Conservation (phyloP, 2,113 vertebrate species). For the Ammodytes marinus region DNA sequence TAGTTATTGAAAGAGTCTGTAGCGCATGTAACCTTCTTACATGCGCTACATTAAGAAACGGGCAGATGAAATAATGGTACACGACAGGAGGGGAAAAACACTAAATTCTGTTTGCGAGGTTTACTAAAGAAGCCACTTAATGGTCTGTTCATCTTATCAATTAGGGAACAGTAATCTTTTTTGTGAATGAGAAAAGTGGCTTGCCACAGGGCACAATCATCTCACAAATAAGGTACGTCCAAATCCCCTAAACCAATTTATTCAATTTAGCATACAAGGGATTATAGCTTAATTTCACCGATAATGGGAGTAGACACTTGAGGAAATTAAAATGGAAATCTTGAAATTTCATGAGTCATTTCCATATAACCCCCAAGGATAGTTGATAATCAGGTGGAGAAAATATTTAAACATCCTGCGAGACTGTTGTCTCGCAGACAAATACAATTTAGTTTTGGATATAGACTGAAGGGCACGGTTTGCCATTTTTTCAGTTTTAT, state of each 20-base stretch:
- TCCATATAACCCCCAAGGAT: constrained; percentile 57
- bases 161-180: constrained; percentile 78
- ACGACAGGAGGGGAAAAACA: constrained; percentile 35
- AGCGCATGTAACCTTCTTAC: constrained; percentile 70
- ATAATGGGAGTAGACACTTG: constrained; percentile 67
- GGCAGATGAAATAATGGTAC: constrained; percentile 65
- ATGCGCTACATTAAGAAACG: constrained; percentile 64
- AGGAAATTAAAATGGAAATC: constrained; percentile 66
- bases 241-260: constrained; percentile 75
- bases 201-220: constrained; percentile 74
- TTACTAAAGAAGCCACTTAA: constrained; percentile 64
- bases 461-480: constrained; percentile 21
- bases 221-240: constrained; percentile 73
- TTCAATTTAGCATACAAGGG: constrained; percentile 75
- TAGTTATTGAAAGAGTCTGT: constrained; percentile 76
- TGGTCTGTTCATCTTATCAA: constrained; percentile 82
- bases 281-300: constrained; percentile 74
- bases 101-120: constrained; percentile 56
- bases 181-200: constrained; percentile 76
- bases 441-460: constrained; percentile 12
- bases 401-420: constrained; percentile 23
- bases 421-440: constrained; percentile 24
- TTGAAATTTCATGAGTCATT: constrained; percentile 54
- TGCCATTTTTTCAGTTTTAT: constrained; percentile 43
- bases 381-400: constrained; percentile 38